phyloP scores from a whole-genome alignment of 2,888 invertebrate genomes.

The Aleiodes alternator region DNA sequence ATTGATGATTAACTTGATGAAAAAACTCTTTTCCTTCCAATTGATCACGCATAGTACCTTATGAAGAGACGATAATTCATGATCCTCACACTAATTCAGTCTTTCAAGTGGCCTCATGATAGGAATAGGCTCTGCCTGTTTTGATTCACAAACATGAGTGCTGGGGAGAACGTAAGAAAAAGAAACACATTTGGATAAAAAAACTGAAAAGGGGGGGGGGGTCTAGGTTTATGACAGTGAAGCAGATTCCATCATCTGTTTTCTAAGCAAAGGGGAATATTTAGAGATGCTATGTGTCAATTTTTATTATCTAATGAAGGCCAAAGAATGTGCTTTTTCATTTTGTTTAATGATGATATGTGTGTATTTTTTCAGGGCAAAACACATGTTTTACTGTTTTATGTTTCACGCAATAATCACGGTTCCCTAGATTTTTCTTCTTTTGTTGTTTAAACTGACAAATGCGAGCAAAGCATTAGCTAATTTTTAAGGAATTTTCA shows the following conservation, averaged over 20 bases:
- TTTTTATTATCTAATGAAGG: not conserved
- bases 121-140: constrained; percentile 6
- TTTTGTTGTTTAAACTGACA: constrained; percentile 46
- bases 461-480: constrained; percentile 58
- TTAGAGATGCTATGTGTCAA: constrained; percentile 1
- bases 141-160: constrained; percentile 29
- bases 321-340: constrained; percentile 6
- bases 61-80: constrained; percentile 28
- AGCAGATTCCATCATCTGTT: constrained; percentile 22
- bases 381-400: not conserved
- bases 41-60: too few species aligned
- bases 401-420: not conserved
- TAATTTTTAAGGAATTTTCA: constrained; percentile 42
- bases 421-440: constrained; percentile 5
- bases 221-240: constrained; percentile 26
- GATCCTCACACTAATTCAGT: constrained; percentile 41
- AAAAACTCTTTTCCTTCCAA: too few species aligned
- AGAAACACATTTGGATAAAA: not conserved
- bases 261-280: constrained; percentile 14
- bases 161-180: constrained; percentile 4
- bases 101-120: constrained; percentile 5
- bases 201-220: not conserved
- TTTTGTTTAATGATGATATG: too few species aligned
- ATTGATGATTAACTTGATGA: too few species aligned
- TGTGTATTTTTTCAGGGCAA: not conserved